Evolutionary conservation across 2,888 invertebrate genomes (phyloP), one percentile per base, ranked within the genome.

Genomic region (Laothoe populi): DNA sequence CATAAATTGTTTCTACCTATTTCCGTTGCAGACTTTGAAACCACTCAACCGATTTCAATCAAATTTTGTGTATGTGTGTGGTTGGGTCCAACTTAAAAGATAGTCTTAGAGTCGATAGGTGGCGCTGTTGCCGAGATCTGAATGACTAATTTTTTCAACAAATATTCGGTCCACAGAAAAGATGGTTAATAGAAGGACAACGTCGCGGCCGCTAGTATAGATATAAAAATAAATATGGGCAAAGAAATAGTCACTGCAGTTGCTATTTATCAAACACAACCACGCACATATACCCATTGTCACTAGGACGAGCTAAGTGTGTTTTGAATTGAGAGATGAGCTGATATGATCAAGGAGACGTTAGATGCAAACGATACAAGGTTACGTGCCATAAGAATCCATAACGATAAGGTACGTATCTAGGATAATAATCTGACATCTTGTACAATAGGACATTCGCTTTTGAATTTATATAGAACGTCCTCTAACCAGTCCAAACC

Each of bases 231-330:
- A 10, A 7, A 35, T 35, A 35, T 8, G 10, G 1, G 8, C 1
- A 7, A 35, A 24, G 10, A 13, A 24, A 11, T 46, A 21, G 21
- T 46, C 26, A n/a, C n/a, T 19, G 31, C 19, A 35, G 19, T 35
- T 35, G 19, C n/a, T 48, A 24, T 31, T 49, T 31, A 49, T 53
- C 49, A 11, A 53, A 21, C 4, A 19, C 53, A 35, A 19, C 35
- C 53, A 53, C 53, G 53, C 35, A 53, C 19, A 4, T 31, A 31
- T 35, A 53, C 16, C 53, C 26, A 53, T 53, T 53, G 53, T 53
- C 53, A 19, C 10, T 35, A 19, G 31, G 19, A 35, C 53, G 35
- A 35, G 53, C 35, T 11, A 53, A 53, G 16, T 53, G 31, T 26
- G 49, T 49, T 16, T 13, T 49, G 49, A 49, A 48, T 26, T 49